A percentile compares a stretch with the other conserved stretches of the same genome.
Evolutionary conservation across 2,113 vertebrate species (phyloP).

Genomic region (Nipponia nippon): DNA sequence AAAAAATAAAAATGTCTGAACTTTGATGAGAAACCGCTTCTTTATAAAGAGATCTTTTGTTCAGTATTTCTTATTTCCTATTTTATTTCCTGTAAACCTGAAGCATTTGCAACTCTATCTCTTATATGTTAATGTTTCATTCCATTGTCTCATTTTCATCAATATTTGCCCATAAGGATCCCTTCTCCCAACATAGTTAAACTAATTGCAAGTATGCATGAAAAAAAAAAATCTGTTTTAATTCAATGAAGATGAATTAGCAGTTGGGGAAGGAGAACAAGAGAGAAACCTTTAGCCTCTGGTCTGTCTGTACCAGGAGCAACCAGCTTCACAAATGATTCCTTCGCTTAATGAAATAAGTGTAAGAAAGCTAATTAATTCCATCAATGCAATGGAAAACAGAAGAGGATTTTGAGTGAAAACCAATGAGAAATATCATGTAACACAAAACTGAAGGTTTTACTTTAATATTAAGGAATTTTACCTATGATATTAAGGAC

Average conservation of each 20-base stretch:
- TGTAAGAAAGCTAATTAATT: neutral
- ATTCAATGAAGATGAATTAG: neutral
- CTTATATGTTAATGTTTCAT: neutral
- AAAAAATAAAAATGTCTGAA: neutral
- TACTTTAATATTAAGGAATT: conserved; percentile 23
- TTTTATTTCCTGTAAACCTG: neutral
- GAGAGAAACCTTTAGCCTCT: neutral
- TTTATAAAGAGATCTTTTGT: neutral
- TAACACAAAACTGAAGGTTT: neutral
- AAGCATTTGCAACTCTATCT: neutral
- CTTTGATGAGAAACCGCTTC: neutral
- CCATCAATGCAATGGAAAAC: neutral
- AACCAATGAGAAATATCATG: neutral
- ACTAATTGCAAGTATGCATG: neutral
- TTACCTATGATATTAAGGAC: neutral
- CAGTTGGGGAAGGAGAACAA: neutral
- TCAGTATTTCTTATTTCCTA: neutral
- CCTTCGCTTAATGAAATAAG: neutral
- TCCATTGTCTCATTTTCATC: neutral
- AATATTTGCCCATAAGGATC: neutral
- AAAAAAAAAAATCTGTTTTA: neutral
- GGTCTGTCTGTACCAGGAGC: neutral
- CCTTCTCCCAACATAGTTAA: neutral
- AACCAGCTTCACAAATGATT: neutral
- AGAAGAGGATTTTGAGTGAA: neutral